These are phyloP conservation scores for Sebastes oblongus DNA, from an alignment of 2,797 vertebrate genomes.

Conservation along the genomic window DNA sequence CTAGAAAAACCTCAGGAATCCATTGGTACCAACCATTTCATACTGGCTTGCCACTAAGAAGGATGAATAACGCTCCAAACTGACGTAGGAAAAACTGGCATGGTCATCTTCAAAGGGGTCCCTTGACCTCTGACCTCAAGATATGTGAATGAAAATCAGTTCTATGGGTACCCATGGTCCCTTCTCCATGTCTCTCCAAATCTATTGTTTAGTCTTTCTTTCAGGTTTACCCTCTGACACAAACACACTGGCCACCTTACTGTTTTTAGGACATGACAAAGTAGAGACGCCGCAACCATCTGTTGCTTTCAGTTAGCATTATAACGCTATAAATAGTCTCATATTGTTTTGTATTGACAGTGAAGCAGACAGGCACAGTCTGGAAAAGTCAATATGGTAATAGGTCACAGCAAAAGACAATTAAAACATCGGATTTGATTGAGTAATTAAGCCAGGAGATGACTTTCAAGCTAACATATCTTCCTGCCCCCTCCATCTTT, in stretches of 20 bases:
- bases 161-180: too few relatives aligned
- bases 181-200: neutral
- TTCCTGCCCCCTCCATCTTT: neutral
- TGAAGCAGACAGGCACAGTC: neutral
- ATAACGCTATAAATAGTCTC: neutral
- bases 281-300: neutral
- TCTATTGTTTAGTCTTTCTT: neutral
- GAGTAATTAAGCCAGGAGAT: neutral
- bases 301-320: neutral
- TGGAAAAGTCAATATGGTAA: neutral
- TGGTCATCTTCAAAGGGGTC: too few relatives aligned
- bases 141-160: too few relatives aligned
- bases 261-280: neutral
- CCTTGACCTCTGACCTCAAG: too few relatives aligned
- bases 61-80: too few relatives aligned
- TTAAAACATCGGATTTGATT: neutral
- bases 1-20: too few relatives aligned
- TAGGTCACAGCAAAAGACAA: neutral
- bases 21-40: too few relatives aligned
- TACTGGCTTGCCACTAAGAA: rapidly evolving
- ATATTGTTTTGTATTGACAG: neutral
- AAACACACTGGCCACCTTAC: neutral
- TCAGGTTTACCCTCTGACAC: neutral
- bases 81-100: too few relatives aligned
- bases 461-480: constrained; percentile 7